These are phyloP conservation scores for Tragelaphus imberbis DNA, from an alignment of 2,113 vertebrate genomes.

Conservation along the genomic window DNA sequence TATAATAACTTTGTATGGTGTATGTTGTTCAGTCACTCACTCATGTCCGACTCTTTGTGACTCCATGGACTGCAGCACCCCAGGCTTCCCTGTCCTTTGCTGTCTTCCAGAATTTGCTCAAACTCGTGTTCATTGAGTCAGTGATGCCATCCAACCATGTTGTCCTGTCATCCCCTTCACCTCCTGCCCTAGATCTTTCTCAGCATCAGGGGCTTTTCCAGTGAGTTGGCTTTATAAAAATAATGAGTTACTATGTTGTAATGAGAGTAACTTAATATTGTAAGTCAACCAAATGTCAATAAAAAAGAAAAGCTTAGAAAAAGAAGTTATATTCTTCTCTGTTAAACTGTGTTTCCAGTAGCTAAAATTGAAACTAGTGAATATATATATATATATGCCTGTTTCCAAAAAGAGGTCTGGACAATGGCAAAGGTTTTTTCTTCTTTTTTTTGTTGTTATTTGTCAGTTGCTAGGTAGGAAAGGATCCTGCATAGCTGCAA, in stretches of 20 bases:
- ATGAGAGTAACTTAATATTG: not conserved
- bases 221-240: not conserved
- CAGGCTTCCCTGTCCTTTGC: not conserved
- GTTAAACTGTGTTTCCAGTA: not conserved
- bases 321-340: not conserved
- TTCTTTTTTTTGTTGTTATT: not conserved
- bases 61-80: not conserved
- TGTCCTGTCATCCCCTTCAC: not conserved
- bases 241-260: not conserved
- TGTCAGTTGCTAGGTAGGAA: slow-evolving; percentile 54
- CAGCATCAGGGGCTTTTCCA: not conserved
- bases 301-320: not conserved
- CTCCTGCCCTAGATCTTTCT: not conserved
- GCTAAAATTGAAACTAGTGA: slow-evolving; percentile 34
- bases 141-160: not conserved
- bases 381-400: slow-evolving; percentile 40
- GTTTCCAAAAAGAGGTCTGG: slow-evolving; percentile 26
- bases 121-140: not conserved
- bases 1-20: not conserved
- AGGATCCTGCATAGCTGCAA: not conserved
- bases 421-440: slow-evolving; percentile 6
- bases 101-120: not conserved
- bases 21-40: not conserved
- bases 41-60: not conserved
- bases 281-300: not conserved